phyloP scores from a whole-genome alignment of 2,888 invertebrate genomes.

The Spilarctia lutea region DNA sequence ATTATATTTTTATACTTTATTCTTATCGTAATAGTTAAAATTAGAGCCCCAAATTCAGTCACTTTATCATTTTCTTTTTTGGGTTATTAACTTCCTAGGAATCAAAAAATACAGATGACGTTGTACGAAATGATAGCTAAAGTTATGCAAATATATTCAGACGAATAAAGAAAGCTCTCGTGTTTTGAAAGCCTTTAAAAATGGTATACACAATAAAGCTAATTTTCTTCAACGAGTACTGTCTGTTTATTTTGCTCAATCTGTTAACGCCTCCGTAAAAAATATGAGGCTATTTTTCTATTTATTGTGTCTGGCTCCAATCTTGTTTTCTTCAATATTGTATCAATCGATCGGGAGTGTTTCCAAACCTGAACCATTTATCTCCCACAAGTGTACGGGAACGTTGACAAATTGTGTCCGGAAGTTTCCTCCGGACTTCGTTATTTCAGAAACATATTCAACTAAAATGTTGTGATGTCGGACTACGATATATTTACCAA shows the following conservation, averaged over 20 bases:
- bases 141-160: neutral
- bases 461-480: constrained; percentile 22
- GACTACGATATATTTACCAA: constrained; percentile 23
- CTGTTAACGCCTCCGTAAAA: neutral
- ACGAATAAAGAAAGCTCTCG: neutral
- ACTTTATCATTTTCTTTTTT: neutral
- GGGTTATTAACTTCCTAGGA: neutral
- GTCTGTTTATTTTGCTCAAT: neutral
- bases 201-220: neutral
- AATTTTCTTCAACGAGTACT: neutral
- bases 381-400: constrained; percentile 20
- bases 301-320: neutral
- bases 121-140: neutral
- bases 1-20: too few relatives aligned
- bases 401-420: constrained; percentile 49
- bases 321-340: neutral
- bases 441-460: constrained; percentile 29
- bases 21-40: too few relatives aligned
- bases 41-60: neutral
- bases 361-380: constrained; percentile 36
- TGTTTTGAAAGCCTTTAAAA: neutral
- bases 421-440: constrained; percentile 27
- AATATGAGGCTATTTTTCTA: neutral
- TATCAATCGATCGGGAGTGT: constrained; percentile 23
- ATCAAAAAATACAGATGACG: neutral